Conservation (phyloP, 2,888 invertebrate genomes). For the Sclerodermus sp. region DNA sequence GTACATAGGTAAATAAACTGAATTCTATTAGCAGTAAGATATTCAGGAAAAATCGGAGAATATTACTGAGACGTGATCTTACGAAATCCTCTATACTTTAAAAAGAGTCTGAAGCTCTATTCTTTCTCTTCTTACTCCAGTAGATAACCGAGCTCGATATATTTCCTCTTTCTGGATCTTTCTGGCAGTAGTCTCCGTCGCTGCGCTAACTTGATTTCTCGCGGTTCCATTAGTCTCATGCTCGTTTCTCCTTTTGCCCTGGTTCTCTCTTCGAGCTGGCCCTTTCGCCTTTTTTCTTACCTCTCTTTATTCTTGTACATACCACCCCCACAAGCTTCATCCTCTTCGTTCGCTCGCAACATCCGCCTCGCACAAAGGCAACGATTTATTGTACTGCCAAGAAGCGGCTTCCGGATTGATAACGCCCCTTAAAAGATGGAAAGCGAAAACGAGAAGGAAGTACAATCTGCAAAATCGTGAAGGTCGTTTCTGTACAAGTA, state of each 20-base stretch:
- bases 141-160: background rate
- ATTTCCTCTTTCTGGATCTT: constrained; percentile 10
- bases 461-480: background rate
- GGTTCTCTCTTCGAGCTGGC: background rate
- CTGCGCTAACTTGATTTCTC: constrained; percentile 29
- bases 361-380: constrained; percentile 10
- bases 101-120: too few relatives aligned
- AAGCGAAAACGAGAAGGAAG: background rate
- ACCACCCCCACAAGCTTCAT: background rate
- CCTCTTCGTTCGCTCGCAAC: constrained; percentile 4
- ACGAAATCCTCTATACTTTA: background rate
- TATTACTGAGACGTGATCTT: too few relatives aligned
- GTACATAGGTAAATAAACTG: too few relatives aligned
- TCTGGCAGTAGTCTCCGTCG: constrained; percentile 22
- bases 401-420: constrained; percentile 18
- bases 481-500: too few relatives aligned
- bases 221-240: constrained; percentile 31
- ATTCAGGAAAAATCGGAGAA: too few relatives aligned
- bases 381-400: constrained; percentile 23
- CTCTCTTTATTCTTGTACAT: background rate
- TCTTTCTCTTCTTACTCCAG: too few relatives aligned
- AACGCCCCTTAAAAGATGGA: constrained; percentile 11
- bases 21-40: too few relatives aligned
- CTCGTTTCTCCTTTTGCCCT: constrained; percentile 14
- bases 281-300: constrained; percentile 6